These are phyloP conservation scores for Entomobrya proxima DNA, from an alignment of 2,888 invertebrate genomes.

Conservation along the genomic window DNA sequence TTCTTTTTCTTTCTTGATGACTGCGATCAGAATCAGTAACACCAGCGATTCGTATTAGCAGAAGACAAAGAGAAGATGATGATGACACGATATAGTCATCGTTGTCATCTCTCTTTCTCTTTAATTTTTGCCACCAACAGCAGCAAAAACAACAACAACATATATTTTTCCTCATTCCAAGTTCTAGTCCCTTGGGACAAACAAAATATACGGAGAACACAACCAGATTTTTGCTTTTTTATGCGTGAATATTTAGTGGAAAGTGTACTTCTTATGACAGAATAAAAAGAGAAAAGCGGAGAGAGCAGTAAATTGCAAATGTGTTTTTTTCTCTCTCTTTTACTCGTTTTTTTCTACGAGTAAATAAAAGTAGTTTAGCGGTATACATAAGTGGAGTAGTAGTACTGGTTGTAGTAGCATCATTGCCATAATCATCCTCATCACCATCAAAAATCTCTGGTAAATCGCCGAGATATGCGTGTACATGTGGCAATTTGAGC, in stretches of 20 bases:
- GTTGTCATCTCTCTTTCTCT: background rate
- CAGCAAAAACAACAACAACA: conserved; percentile 4
- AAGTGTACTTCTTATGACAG: background rate
- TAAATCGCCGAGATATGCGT: conserved; percentile 21
- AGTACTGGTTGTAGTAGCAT: background rate
- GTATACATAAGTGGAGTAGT: conserved; percentile 7
- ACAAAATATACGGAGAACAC: too few species aligned
- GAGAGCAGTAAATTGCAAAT: conserved; percentile 33
- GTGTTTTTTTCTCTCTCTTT: background rate
- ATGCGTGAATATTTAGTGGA: background rate
- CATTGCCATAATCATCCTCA: background rate
- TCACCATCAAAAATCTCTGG: background rate
- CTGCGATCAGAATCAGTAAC: conserved; percentile 20
- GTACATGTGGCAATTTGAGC: conserved; percentile 43
- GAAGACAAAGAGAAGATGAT: background rate
- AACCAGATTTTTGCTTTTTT: conserved; percentile 12
- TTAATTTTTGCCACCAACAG: background rate
- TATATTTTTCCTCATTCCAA: conserved; percentile 50
- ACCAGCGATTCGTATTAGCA: background rate
- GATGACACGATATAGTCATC: conserved; percentile 38
- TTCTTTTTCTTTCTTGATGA: conserved; percentile 32
- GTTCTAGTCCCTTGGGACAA: conserved; percentile 34
- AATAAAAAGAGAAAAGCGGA: background rate
- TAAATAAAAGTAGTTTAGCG: background rate
- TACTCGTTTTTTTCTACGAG: background rate